These are phyloP conservation scores for Sarcoramphus papa DNA, from an alignment of 2,797 vertebrate species.

Conservation along the genomic window DNA sequence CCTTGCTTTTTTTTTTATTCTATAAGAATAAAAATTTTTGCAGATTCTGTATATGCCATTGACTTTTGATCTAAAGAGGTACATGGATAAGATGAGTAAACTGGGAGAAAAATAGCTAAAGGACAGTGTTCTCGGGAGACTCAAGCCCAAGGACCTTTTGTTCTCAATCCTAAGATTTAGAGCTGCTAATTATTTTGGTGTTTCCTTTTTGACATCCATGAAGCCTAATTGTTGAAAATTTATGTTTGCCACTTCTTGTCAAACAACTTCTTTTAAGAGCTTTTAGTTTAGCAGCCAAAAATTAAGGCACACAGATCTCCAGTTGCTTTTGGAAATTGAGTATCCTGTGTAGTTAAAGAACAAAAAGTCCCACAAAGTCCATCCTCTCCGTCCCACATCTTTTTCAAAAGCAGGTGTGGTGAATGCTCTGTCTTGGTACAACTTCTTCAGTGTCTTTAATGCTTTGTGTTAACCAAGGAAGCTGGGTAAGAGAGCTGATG, in stretches of 20 bases:
- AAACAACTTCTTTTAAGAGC: background rate
- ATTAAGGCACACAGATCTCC: background rate
- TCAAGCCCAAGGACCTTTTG: background rate
- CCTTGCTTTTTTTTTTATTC: background rate
- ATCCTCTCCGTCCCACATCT: background rate
- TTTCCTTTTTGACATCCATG: background rate
- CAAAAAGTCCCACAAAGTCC: background rate
- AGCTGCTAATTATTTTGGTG: background rate
- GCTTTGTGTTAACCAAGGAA: background rate
- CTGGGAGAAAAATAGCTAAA: background rate
- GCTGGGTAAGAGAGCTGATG: background rate
- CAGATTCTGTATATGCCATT: background rate
- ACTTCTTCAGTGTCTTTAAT: background rate
- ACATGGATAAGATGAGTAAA: background rate
- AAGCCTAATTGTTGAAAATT: background rate
- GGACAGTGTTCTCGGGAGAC: background rate
- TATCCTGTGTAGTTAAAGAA: background rate
- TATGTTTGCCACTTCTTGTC: background rate
- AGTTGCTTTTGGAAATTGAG: background rate
- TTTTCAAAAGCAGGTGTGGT: background rate
- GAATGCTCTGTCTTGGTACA: background rate
- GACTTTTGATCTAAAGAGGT: background rate
- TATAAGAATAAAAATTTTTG: background rate
- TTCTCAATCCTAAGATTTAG: background rate
- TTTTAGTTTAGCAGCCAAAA: background rate